A percentile compares a stretch with the other conserved stretches of the same genome.
These are phyloP conservation scores for Acronicta leporina DNA, from an alignment of 2,888 invertebrate species.

Conservation along the genomic window DNA sequence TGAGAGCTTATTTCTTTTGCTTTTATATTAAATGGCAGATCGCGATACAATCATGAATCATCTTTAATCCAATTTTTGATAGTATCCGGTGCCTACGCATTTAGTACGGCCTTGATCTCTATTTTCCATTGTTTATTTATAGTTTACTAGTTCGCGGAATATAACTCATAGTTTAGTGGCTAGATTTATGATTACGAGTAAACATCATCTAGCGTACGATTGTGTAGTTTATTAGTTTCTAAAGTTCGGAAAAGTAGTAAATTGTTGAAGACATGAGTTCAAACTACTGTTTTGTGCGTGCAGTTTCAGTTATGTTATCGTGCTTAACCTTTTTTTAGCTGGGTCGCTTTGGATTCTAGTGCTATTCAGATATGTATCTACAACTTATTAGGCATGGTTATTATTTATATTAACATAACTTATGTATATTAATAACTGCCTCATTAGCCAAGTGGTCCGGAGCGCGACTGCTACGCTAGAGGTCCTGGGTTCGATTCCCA, in stretches of 20 bases:
- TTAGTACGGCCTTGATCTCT: conserved; percentile 38
- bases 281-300: too few species aligned
- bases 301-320: too few species aligned
- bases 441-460: too few species aligned
- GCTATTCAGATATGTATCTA: too few species aligned
- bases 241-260: neutral
- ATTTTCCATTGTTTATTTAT: conserved; percentile 47
- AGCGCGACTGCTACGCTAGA: too few species aligned
- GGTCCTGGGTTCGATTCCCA: too few species aligned
- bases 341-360: too few species aligned
- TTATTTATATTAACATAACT: too few species aligned
- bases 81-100: conserved; percentile 28
- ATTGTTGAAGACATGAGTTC: too few species aligned
- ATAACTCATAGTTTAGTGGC: conserved; percentile 9
- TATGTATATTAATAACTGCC: too few species aligned
- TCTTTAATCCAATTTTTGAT: conserved; percentile 53
- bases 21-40: conserved; percentile 44
- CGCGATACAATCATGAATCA: conserved; percentile 52
- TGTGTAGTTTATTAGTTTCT: neutral
- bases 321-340: too few species aligned
- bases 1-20: conserved; percentile 41
- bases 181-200: conserved; percentile 23
- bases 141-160: conserved; percentile 37
- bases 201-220: neutral
- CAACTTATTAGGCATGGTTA: too few species aligned